These are phyloP conservation scores for Ceryle rudis DNA, from an alignment of 2,797 vertebrate species.

Conservation along the genomic window DNA sequence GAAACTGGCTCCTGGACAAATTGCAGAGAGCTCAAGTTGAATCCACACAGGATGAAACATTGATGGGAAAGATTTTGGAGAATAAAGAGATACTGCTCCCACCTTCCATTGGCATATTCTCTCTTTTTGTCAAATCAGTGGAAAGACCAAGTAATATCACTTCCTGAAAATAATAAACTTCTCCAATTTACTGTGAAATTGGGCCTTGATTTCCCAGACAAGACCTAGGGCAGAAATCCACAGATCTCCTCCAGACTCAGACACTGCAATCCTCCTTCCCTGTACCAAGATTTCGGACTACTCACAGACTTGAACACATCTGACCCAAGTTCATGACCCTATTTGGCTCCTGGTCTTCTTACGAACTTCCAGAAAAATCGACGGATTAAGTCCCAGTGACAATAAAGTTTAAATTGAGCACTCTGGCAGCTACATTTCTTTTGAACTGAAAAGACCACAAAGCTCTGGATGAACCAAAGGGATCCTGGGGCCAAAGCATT, in stretches of 20 bases:
- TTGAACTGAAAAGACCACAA: not conserved
- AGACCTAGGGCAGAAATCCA: not conserved
- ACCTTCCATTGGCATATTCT: not conserved
- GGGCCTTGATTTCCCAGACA: not conserved
- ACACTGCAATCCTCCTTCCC: not conserved
- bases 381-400: not conserved
- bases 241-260: not conserved
- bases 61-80: not conserved
- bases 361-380: not conserved
- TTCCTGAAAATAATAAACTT: not conserved
- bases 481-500: not conserved
- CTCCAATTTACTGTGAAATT: not conserved
- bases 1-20: not conserved
- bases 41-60: not conserved
- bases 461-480: not conserved
- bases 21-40: not conserved
- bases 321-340: conserved; percentile 2
- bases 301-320: not conserved
- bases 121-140: not conserved
- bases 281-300: not conserved
- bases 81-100: not conserved
- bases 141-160: not conserved
- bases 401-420: conserved; percentile 8
- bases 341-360: not conserved
- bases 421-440: not conserved